Evolutionary conservation across 2,888 invertebrate genomes (phyloP).

Genomic region (Zonitis immaculata): DNA sequence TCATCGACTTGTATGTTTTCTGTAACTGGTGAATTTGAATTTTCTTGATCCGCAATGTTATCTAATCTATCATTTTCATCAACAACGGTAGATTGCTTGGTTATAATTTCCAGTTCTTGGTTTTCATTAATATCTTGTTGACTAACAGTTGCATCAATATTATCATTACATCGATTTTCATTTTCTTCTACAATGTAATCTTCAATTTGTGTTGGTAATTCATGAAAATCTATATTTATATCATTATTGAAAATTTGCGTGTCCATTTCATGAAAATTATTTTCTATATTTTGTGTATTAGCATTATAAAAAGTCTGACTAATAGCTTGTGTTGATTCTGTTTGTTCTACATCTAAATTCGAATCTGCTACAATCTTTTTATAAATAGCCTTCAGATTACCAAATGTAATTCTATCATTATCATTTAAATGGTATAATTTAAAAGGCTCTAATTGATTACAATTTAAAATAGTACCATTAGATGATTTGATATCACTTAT

Average conservation of each 20-base stretch:
- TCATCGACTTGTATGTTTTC: not conserved
- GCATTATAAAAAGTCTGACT: constrained; percentile 32
- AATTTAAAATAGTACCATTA: constrained; percentile 40
- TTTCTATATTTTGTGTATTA: constrained; percentile 26
- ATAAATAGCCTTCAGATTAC: constrained; percentile 26
- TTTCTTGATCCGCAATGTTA: not conserved
- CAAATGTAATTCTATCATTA: constrained; percentile 33
- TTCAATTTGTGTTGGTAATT: constrained; percentile 23
- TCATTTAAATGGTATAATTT: constrained; percentile 35
- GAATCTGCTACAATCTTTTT: not conserved
- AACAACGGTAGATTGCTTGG: not conserved
- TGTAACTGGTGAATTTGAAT: not conserved
- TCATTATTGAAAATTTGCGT: not conserved
- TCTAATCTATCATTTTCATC: not conserved
- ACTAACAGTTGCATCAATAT: not conserved
- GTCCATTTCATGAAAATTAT: not conserved
- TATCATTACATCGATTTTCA: not conserved
- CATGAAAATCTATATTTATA: constrained; percentile 15
- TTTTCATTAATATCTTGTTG: not conserved
- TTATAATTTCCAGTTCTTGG: not conserved
- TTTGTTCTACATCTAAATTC: not conserved
- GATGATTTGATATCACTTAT: constrained; percentile 42
- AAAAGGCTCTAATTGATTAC: constrained; percentile 32
- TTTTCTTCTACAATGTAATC: not conserved
- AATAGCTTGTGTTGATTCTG: not conserved